phyloP scores from a whole-genome alignment of 2,888 invertebrate genomes.

The Limnephilus lunatus region DNA sequence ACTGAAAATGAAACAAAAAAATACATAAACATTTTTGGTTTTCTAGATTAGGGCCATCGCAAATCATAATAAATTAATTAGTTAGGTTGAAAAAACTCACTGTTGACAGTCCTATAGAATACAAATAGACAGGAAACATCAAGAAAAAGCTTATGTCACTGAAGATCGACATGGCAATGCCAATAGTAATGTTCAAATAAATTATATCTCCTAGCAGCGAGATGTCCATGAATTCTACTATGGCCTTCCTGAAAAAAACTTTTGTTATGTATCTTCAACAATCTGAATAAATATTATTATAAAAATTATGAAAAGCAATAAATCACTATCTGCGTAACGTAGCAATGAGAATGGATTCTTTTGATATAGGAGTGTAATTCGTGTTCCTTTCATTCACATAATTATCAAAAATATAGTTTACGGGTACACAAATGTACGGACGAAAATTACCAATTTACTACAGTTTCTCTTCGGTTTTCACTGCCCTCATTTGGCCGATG shows the following conservation, averaged over 20 bases:
- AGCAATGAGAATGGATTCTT: not conserved
- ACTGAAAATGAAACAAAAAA: slow-evolving; percentile 69
- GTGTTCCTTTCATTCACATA: too few relatives aligned
- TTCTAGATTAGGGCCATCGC: not conserved
- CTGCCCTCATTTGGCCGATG: too few relatives aligned
- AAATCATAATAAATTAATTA: not conserved
- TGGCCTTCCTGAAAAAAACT: slow-evolving; percentile 66
- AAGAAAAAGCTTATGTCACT: slow-evolving; percentile 71
- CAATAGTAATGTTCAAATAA: slow-evolving; percentile 78
- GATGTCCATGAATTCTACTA: slow-evolving; percentile 74
- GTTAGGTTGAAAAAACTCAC: slow-evolving; percentile 38
- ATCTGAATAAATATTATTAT: not conserved
- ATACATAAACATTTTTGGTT: not conserved
- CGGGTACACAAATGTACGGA: not conserved
- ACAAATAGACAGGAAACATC: slow-evolving; percentile 56
- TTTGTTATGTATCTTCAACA: not conserved
- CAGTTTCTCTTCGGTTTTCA: too few relatives aligned
- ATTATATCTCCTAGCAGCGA: slow-evolving; percentile 74
- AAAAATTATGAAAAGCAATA: not conserved
- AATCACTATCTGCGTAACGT: not conserved
- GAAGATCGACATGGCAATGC: slow-evolving; percentile 77
- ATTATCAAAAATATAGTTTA: not conserved
- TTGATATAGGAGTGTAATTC: not conserved
- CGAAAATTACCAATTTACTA: too few relatives aligned
- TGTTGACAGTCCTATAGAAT: slow-evolving; percentile 43